Evolutionary conservation across 2,113 vertebrate species (phyloP), one percentile per base, ranked within the genome.

Genomic region (Clupea harengus): DNA sequence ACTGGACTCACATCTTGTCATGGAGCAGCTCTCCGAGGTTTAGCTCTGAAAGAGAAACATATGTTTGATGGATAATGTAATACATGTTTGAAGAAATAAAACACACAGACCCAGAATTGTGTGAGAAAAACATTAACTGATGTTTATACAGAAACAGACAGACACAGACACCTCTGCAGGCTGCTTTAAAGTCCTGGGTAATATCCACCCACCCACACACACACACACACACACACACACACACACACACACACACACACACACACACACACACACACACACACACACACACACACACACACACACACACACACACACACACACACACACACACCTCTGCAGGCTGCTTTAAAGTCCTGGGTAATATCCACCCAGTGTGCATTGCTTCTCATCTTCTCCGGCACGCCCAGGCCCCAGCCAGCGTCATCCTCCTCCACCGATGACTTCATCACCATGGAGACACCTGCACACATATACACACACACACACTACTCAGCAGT

Each of bases 21-120:
- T 99, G 98, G 93, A 99, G 97, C 86, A 99, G 91, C 91, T 99
- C 98, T 91, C 98, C 98, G 88, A 99, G 95, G 91, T 97, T 99
- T 89, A 99, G 92, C 91, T 99, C 98, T 99, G 94, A 87, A 94
- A 93, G 86, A 88, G 9, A 9, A 81, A 88, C 90, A 32, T 5
- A 82, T 44, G 50, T n/a, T 2, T 4, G 72, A 32, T 39, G 28
- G 17, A 32, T 78, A 57, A 4, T 4, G 52, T 54, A 17, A 20
- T 20, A 32, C 9, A 32, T 11, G 9, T 75, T 64, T 22, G 39
- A 39, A 39, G 39, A 39, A 39, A 39, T 39, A 2, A 39, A 64
- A 6, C 7, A n/a, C n/a, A 25, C 7, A 64, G n/a, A 39, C 39
- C 20, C 18, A 64, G 20, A n/a, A 20, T 2, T 6, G 60, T 25